Conservation (phyloP, 2,113 vertebrate species). For the Rhinolophus ferrumequinum region DNA sequence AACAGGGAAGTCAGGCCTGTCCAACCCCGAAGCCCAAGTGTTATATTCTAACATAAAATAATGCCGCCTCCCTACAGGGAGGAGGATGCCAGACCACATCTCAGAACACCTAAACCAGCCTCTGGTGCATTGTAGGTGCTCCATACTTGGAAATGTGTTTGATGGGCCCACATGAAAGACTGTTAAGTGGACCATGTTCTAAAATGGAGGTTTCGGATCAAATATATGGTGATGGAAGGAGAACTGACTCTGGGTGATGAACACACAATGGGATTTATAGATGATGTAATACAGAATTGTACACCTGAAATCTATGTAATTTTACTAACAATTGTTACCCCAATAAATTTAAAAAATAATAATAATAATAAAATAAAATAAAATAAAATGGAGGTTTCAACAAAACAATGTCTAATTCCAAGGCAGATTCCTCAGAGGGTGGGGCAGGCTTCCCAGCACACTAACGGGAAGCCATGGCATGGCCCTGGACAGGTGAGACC, state of each 20-base stretch:
- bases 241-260: no score
- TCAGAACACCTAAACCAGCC: not conserved
- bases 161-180: not conserved
- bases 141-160: not conserved
- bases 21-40: not conserved
- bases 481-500: not conserved
- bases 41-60: not conserved
- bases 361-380: no score
- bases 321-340: no score
- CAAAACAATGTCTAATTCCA: not conserved
- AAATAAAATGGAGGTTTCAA: not conserved
- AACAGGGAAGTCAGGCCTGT: not conserved
- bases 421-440: not conserved
- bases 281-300: no score
- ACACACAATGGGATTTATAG: no score
- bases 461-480: not conserved
- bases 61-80: not conserved
- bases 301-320: no score
- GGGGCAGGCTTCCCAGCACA: not conserved
- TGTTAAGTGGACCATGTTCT: not conserved
- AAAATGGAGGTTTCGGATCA: not conserved
- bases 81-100: not conserved
- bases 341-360: no score
- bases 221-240: no score
- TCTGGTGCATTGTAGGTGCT: fast-evolving